Evolutionary conservation across 2,113 vertebrate genomes (phyloP).

Genomic region (Myotis lucifugus): DNA sequence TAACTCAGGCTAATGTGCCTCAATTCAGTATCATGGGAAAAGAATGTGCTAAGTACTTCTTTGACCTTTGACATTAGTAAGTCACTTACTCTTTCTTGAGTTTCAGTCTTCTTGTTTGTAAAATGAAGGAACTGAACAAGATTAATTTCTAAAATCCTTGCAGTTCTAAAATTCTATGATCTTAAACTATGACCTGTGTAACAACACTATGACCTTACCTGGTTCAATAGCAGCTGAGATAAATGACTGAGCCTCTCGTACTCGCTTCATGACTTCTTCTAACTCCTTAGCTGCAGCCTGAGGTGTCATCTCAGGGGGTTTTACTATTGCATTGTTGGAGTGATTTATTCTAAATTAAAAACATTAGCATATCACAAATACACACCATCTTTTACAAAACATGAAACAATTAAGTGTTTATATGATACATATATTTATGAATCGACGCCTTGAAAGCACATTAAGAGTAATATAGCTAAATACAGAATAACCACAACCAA

Average conservation of each 20-base stretch:
- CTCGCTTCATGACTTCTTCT: slow-evolving; percentile 97
- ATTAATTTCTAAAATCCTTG: slow-evolving; percentile 64
- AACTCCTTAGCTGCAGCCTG: slow-evolving; percentile 97
- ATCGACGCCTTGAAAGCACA: slow-evolving; percentile 23
- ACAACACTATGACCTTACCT: slow-evolving; percentile 84
- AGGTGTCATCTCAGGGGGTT: slow-evolving; percentile 97
- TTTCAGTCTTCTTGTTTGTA: slow-evolving; percentile 73
- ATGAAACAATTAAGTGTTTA: slow-evolving; percentile 57
- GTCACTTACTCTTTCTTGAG: slow-evolving; percentile 72
- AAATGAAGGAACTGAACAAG: slow-evolving; percentile 60
- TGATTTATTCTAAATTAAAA: slow-evolving; percentile 95
- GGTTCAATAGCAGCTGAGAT: slow-evolving; percentile 97
- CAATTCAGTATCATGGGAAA: slow-evolving; percentile 19
- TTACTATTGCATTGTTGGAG: slow-evolving; percentile 99
- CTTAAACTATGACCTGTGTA: slow-evolving; percentile 50
- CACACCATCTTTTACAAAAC: slow-evolving; percentile 68
- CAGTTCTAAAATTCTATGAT: slow-evolving; percentile 63
- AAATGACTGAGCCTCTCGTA: slow-evolving; percentile 95
- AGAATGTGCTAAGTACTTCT: slow-evolving; percentile 14
- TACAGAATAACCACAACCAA: slow-evolving; percentile 37
- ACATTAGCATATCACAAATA: slow-evolving; percentile 78
- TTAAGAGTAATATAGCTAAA: slow-evolving; percentile 49
- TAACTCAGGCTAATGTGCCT: slow-evolving; percentile 3
- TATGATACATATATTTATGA: slow-evolving; percentile 33
- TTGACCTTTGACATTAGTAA: slow-evolving; percentile 47